Percentiles rank a stretch among this genome's conserved stretches.
Conservation (phyloP, 2,113 vertebrate genomes). For the Phainopepla nitens region DNA sequence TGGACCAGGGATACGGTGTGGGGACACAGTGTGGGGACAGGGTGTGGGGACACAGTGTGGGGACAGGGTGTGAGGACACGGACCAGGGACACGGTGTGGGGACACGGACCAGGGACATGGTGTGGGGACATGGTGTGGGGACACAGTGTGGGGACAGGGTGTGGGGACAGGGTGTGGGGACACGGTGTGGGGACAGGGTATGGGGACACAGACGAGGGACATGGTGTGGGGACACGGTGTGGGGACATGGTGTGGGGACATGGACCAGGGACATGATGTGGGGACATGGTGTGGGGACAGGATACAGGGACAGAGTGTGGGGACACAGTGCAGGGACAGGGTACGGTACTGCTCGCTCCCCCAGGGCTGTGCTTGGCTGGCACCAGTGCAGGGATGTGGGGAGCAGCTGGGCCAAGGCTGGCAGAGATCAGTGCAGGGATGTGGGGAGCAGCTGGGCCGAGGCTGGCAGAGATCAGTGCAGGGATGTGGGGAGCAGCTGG, state of each 20-base stretch:
- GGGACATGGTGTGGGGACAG: no score
- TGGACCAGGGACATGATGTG: no score
- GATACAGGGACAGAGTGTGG: background rate
- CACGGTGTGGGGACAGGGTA: no score
- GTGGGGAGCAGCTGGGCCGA: background rate
- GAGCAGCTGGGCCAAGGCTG: background rate
- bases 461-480: fast-evolving
- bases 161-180: background rate
- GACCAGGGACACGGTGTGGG: background rate
- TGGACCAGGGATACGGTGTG: no score
- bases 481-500: background rate
- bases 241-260: no score
- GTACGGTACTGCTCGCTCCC: fast-evolving
- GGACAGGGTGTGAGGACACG: no score
- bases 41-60: no score
- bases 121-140: background rate
- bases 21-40: no score
- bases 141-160: background rate
- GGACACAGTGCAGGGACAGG: no score
- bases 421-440: background rate
- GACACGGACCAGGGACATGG: no score
- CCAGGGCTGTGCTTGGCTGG: background rate
- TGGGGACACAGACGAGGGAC: fast-evolving
- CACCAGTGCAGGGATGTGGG: fast-evolving
- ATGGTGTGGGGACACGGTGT: fast-evolving